Percentiles rank a stretch among this genome's conserved stretches.
These are phyloP conservation scores for Sycophaga agraensis DNA, from an alignment of 1,140 invertebrate genomes.

Conservation along the genomic window DNA sequence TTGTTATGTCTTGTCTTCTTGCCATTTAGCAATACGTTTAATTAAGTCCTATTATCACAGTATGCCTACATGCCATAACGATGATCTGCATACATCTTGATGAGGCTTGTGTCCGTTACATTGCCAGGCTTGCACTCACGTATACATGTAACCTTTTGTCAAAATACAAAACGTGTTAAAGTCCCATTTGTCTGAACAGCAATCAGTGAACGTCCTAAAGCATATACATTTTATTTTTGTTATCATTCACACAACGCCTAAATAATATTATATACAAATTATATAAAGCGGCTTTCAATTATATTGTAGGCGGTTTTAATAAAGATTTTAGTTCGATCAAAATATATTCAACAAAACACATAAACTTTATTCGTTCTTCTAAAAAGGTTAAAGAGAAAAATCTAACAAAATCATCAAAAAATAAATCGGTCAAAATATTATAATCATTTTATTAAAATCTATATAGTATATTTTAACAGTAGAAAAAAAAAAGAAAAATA, in stretches of 20 bases:
- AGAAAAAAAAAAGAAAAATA: neutral
- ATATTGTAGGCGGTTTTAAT: too few relatives aligned
- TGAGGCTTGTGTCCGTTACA: constrained; percentile 49
- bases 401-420: neutral
- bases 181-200: constrained; percentile 33
- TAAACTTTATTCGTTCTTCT: neutral
- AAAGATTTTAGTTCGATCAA: too few relatives aligned
- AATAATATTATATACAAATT: too few relatives aligned
- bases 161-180: constrained; percentile 34
- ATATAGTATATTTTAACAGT: too few relatives aligned
- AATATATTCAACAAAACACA: constrained; percentile 7
- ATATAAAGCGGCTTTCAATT: too few relatives aligned
- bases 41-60: constrained; percentile 40
- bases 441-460: too few relatives aligned
- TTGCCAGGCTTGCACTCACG: constrained; percentile 53
- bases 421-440: too few relatives aligned
- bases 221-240: constrained; percentile 21
- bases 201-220: constrained; percentile 27
- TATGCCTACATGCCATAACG: constrained; percentile 28
- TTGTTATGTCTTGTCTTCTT: constrained; percentile 53
- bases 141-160: constrained; percentile 37
- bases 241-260: constrained; percentile 22
- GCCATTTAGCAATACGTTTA: constrained; percentile 45
- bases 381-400: neutral
- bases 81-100: constrained; percentile 29